Evolutionary conservation across 2,888 invertebrate species (phyloP).

Genomic region (Onchidella celtica): DNA sequence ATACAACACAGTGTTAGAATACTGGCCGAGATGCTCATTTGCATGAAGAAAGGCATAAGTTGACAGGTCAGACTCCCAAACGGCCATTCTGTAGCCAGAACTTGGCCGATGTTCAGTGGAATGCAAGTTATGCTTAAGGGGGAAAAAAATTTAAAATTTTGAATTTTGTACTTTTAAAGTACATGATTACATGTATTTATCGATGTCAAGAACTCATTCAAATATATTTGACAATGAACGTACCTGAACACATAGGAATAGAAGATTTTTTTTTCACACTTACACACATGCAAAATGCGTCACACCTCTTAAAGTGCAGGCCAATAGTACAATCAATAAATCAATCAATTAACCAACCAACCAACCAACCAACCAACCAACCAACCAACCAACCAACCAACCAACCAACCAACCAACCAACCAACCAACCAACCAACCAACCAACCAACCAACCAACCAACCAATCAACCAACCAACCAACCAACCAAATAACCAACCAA

Average conservation of each 20-base stretch:
- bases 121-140: slow-evolving; percentile 25
- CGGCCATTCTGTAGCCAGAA: slow-evolving; percentile 15
- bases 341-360: neutral
- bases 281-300: too few species aligned
- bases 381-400: neutral
- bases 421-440: neutral
- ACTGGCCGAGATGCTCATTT: slow-evolving; percentile 4
- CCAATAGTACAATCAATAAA: neutral
- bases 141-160: neutral
- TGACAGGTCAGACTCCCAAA: slow-evolving; percentile 16
- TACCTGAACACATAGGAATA: too few species aligned
- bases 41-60: slow-evolving; percentile 28
- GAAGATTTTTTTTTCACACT: too few species aligned
- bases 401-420: neutral
- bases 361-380: neutral
- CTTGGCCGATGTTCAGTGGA: slow-evolving; percentile 24
- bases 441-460: neutral
- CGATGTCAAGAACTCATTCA: too few species aligned
- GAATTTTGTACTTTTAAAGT: too few species aligned
- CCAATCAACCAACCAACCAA: too few species aligned
- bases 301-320: too few species aligned
- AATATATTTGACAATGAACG: too few species aligned
- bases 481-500: too few species aligned
- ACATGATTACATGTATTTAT: too few species aligned
- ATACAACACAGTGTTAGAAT: slow-evolving; percentile 34